Evolutionary conservation across 2,888 invertebrate species (phyloP).

Genomic region (Cetonia aurata): DNA sequence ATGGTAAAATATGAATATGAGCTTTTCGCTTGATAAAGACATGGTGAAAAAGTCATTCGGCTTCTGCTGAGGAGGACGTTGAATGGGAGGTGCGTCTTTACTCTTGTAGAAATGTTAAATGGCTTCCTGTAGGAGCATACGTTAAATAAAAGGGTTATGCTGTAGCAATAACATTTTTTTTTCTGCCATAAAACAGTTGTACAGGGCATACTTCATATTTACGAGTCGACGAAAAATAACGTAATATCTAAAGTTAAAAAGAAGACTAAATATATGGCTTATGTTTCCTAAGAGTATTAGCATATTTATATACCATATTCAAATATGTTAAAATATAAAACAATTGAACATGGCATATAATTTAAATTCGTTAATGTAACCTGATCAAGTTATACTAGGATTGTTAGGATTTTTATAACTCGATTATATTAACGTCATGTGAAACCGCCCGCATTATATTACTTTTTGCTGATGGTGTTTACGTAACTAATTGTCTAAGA

Average conservation of each 20-base stretch:
- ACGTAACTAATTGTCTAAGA: too few species aligned
- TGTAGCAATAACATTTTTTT: conserved; percentile 18
- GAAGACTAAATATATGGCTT: background rate
- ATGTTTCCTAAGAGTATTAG: too few species aligned
- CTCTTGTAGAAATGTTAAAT: conserved; percentile 25
- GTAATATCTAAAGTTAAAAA: background rate
- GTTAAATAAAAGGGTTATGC: conserved; percentile 33
- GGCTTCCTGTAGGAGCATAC: conserved; percentile 24
- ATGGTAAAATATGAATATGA: conserved; percentile 40
- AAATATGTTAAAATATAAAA: too few species aligned
- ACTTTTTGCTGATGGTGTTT: too few species aligned
- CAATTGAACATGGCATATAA: too few species aligned
- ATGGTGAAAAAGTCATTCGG: conserved; percentile 30
- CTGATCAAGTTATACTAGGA: too few species aligned
- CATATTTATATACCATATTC: too few species aligned
- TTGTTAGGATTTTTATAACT: too few species aligned
- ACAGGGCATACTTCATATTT: conserved; percentile 14
- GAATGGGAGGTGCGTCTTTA: conserved; percentile 16
- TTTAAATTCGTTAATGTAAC: too few species aligned
- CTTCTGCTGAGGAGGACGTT: background rate
- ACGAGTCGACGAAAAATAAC: conserved; percentile 23
- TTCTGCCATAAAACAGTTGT: conserved; percentile 10
- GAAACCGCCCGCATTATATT: too few species aligned
- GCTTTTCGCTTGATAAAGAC: conserved; percentile 33
- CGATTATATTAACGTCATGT: too few species aligned